phyloP scores from a whole-genome alignment of 2,888 invertebrate genomes.

The Phortica okadai region DNA sequence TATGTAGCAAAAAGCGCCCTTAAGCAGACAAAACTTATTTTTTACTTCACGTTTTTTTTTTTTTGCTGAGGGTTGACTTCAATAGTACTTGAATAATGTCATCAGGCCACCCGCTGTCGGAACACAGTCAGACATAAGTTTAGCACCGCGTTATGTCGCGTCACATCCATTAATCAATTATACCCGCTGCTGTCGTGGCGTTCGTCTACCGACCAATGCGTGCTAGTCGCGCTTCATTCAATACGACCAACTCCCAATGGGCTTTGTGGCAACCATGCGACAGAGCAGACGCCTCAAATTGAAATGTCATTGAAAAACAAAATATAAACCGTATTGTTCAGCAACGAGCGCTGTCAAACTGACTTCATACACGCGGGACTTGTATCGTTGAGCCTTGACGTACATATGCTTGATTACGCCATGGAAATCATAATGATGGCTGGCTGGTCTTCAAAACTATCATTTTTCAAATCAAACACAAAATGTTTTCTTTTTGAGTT shows the following conservation, averaged over 20 bases:
- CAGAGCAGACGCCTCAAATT: constrained; percentile 45
- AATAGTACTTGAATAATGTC: constrained; percentile 3
- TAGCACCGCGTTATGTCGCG: constrained; percentile 50
- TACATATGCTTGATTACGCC: no score
- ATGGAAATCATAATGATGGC: no score
- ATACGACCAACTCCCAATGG: constrained; percentile 3
- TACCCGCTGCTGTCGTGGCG: constrained; percentile 41
- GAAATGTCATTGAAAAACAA: constrained; percentile 16
- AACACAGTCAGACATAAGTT: constrained; percentile 61
- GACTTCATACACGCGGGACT: neutral
- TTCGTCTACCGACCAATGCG: constrained; percentile 27
- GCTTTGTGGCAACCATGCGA: constrained; percentile 41
- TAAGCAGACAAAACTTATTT: no score
- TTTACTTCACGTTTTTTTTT: neutral
- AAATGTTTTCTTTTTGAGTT: no score
- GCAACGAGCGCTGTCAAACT: neutral
- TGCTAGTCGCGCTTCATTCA: neutral
- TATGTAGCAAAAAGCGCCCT: no score
- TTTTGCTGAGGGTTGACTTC: neutral
- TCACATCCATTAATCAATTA: constrained; percentile 73
- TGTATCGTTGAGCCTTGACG: no score
- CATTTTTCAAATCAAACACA: no score
- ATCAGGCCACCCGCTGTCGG: constrained; percentile 41
- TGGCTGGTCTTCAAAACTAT: no score
- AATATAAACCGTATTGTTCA: neutral